Evolutionary conservation across 37 sponge, comb jelly and placozoan species (phyloP).

Genomic region (Tethya wilhelma): DNA sequence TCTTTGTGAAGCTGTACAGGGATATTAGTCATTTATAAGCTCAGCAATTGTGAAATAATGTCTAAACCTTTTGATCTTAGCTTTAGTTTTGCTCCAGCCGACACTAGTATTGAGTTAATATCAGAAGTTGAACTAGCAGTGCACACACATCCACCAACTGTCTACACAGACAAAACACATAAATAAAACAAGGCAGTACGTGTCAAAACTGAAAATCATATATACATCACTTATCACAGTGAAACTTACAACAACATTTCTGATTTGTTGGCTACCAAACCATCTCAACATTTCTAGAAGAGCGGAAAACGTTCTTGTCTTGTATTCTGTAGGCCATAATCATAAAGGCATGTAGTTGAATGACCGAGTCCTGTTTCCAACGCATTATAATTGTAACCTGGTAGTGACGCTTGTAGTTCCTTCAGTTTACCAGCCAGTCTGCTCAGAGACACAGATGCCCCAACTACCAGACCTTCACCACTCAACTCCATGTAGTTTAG

Average conservation of each 20-base stretch:
- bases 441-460: constrained; percentile 75
- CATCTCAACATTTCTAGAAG: constrained; percentile 85
- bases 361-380: too few relatives aligned
- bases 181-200: neutral
- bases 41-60: constrained; percentile 31
- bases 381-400: too few relatives aligned
- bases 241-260: constrained; percentile 86
- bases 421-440: constrained; percentile 36
- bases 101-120: constrained; percentile 79
- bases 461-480: constrained; percentile 75
- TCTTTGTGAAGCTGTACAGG: constrained; percentile 32
- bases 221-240: too few relatives aligned
- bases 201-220: too few relatives aligned
- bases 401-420: constrained; percentile 45
- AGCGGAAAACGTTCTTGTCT: constrained; percentile 74
- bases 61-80: constrained; percentile 60
- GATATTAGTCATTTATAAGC: constrained; percentile 81
- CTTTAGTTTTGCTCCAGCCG: constrained; percentile 48
- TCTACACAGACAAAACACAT: constrained; percentile 47
- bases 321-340: constrained; percentile 41
- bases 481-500: constrained; percentile 45
- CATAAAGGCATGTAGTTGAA: too few relatives aligned
- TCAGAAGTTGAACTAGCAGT: constrained; percentile 94
- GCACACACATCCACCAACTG: constrained; percentile 76
- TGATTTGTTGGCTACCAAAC: constrained; percentile 91